Conservation (phyloP, 2,888 invertebrate genomes). For the Artemia sp. region DNA sequence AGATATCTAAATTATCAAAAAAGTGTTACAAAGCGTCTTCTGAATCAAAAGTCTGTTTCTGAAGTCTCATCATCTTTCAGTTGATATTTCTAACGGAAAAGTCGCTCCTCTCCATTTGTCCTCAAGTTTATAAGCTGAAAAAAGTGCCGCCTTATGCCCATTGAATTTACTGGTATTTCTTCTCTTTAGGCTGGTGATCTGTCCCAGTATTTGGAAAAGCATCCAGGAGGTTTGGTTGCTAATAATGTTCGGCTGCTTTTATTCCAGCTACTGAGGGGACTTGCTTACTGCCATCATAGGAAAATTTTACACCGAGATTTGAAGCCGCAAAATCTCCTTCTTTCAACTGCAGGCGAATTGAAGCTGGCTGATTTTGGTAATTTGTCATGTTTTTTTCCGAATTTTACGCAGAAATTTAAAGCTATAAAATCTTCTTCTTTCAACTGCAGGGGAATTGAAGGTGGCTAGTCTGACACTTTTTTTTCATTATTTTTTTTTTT, state of each 20-base stretch:
- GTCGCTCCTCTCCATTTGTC: too few species aligned
- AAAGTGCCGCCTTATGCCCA: not conserved
- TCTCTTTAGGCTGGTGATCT: conserved; percentile 76
- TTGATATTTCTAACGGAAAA: too few species aligned
- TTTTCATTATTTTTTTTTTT: too few species aligned
- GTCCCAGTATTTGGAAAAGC: conserved; percentile 94
- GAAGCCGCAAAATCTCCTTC: conserved; percentile 94
- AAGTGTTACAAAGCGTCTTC: too few species aligned
- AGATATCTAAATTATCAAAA: too few species aligned
- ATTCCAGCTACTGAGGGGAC: conserved; percentile 87
- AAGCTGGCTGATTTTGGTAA: conserved; percentile 86
- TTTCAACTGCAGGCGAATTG: conserved; percentile 88
- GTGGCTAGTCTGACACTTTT: conserved; percentile 62
- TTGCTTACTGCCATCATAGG: conserved; percentile 88
- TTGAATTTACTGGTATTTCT: conserved; percentile 20
- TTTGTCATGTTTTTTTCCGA: conserved; percentile 22
- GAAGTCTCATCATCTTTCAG: too few species aligned
- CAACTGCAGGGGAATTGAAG: conserved; percentile 89
- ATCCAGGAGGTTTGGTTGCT: conserved; percentile 80
- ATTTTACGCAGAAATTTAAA: conserved; percentile 94
- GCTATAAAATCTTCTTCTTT: conserved; percentile 93
- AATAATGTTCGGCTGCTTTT: conserved; percentile 82
- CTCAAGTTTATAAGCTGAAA: not conserved
- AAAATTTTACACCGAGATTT: conserved; percentile 91
- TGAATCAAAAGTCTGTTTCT: too few species aligned